These are phyloP conservation scores for Thumatha senex DNA, from an alignment of 2,888 invertebrate genomes.

Conservation along the genomic window DNA sequence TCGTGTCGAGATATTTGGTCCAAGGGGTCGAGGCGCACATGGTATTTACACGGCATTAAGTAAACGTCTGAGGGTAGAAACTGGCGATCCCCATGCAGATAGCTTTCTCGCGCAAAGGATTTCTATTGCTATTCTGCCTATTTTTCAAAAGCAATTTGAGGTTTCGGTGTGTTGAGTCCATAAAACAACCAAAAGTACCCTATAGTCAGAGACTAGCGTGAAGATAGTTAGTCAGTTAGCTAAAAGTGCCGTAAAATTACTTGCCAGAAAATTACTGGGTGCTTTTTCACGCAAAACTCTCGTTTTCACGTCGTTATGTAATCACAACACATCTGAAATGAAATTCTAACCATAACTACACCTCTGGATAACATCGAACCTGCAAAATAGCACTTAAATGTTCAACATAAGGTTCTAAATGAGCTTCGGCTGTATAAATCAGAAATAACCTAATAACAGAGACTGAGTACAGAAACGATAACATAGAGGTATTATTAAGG, in stretches of 20 bases:
- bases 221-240: no score
- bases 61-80: no score
- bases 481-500: slow-evolving; percentile 76
- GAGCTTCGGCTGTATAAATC: slow-evolving; percentile 37
- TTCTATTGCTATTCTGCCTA: no score
- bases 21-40: no score
- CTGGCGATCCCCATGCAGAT: no score
- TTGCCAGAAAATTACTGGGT: slow-evolving; percentile 16
- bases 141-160: no score
- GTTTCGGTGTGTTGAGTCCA: no score
- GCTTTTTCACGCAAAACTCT: slow-evolving; percentile 56
- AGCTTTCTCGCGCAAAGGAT: no score
- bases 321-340: slow-evolving; percentile 58
- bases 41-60: no score
- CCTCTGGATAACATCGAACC: neutral
- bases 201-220: no score
- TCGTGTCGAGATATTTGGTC: no score
- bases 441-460: slow-evolving; percentile 55
- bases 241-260: slow-evolving; percentile 16
- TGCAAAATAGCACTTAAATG: slow-evolving; percentile 24
- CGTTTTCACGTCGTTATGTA: slow-evolving; percentile 57
- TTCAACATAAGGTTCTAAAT: slow-evolving; percentile 33
- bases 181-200: no score
- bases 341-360: slow-evolving; percentile 53
- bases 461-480: slow-evolving; percentile 62